Evolutionary conservation across 2,797 vertebrate genomes (phyloP), one percentile per base, ranked within the genome.

Genomic region (Falco naumanni): DNA sequence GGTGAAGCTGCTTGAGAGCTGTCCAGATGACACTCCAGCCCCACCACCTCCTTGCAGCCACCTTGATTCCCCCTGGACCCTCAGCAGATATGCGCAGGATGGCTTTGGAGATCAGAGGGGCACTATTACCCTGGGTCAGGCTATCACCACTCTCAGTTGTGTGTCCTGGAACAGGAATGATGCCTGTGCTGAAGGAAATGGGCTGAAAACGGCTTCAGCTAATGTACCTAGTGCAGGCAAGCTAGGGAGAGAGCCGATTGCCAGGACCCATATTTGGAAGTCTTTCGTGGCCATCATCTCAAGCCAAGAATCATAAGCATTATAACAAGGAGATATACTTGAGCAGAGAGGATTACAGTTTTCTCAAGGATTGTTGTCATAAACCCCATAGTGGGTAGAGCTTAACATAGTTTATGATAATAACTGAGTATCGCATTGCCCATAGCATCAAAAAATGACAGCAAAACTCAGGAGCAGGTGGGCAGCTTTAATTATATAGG

Each of bases 401-500:
- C 90, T 96, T 95, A 92, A 93, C 95, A 96, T 93, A 97, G 95
- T 96, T 96, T 53, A 39, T 94, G 91, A 96, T 94, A 96, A 95
- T 97, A 93, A 94, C 89, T 13, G 80, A 93, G 95, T 97, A 97
- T 96, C 96, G 76, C 85, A 7, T 97, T 95, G 91, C 96, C 91
- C 89, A n/a, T 28, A 90, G 74, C 88, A 91, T 90, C 94, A 92
- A 96, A 97, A 96, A 96, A 95, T 95, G 93, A 94, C 93, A 91
- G 92, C 79, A 96, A 96, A 97, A 94, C 88, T 97, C 94, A 89
- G 87, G 80, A 95, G 94, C 94, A 97, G 95, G 95, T 97, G 96
- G 96, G 95, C 56, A 95, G 94, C 87, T 97, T 95, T 95, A 97
- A 97, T 96, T 95, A 94, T 94, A 89, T 74, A 85, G 92, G 81